Evolutionary conservation across 2,113 vertebrate species (phyloP).

Genomic region (Bambusicola thoracicus): DNA sequence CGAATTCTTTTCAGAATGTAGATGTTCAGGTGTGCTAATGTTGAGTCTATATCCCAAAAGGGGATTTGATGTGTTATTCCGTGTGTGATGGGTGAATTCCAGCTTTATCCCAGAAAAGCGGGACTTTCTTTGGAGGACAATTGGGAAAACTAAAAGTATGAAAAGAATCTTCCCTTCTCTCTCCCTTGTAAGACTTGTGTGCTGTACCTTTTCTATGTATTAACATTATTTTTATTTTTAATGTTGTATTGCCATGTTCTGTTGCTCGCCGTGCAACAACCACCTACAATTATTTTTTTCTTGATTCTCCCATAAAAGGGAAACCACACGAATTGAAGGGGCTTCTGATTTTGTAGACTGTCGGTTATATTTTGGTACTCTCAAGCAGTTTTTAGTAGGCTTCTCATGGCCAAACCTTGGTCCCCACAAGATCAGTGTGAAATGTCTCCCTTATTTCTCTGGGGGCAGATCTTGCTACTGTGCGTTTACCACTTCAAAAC

Average conservation of each 20-base stretch:
- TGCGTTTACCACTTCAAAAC: conserved; percentile 38
- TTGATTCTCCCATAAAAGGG: not conserved
- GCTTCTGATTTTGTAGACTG: not conserved
- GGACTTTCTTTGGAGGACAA: not conserved
- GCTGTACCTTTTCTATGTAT: not conserved
- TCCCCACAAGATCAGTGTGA: not conserved
- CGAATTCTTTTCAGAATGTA: not conserved
- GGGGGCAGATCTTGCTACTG: not conserved
- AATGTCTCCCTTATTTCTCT: not conserved
- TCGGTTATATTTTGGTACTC: not conserved
- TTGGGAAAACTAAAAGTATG: not conserved
- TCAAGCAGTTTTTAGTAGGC: not conserved
- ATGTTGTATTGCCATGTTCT: not conserved
- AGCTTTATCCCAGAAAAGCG: not conserved
- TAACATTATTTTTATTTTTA: not conserved
- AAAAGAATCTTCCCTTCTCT: not conserved
- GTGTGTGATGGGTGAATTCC: not conserved
- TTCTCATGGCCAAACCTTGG: not conserved
- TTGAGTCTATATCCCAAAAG: not conserved
- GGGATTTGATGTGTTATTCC: not conserved
- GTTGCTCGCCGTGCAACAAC: not conserved
- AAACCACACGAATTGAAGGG: not conserved
- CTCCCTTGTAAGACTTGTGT: not conserved
- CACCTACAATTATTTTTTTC: not conserved
- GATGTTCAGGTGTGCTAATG: not conserved